Evolutionary conservation across 1,140 invertebrate genomes (phyloP).

Genomic region (Cydia splendana): DNA sequence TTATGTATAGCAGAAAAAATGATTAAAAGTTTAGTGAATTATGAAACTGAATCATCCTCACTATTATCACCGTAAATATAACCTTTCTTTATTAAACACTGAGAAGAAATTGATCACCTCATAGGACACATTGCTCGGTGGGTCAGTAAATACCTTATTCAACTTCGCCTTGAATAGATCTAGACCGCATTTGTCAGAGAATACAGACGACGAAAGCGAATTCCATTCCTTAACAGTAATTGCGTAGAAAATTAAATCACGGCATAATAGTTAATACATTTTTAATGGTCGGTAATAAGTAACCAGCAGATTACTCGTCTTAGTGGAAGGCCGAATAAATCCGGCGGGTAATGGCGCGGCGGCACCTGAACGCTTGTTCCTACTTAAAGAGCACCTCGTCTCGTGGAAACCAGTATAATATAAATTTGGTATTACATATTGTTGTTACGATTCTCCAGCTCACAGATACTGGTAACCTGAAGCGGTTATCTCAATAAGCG

Average conservation of each 20-base stretch:
- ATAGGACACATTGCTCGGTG: too few relatives aligned
- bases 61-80: too few relatives aligned
- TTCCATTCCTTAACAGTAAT: not conserved
- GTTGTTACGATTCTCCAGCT: too few relatives aligned
- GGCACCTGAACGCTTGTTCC: conserved; percentile 55
- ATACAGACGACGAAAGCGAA: not conserved
- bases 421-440: not conserved
- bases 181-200: conserved; percentile 1
- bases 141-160: not conserved
- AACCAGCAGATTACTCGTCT: conserved; percentile 50
- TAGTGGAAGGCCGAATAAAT: conserved; percentile 54
- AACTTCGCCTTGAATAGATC: not conserved
- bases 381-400: not conserved
- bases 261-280: conserved; percentile 45
- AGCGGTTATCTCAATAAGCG: not conserved
- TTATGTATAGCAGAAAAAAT: not conserved
- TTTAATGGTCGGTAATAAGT: conserved; percentile 54
- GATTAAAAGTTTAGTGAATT: too few relatives aligned
- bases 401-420: not conserved
- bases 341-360: conserved; percentile 61
- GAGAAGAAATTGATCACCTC: too few relatives aligned
- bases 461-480: not conserved
- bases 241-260: conserved; percentile 22
- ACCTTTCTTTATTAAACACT: too few relatives aligned
- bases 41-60: too few relatives aligned